These are phyloP conservation scores for Fistularia tabacaria DNA, from an alignment of 2,797 vertebrate genomes.

Conservation along the genomic window DNA sequence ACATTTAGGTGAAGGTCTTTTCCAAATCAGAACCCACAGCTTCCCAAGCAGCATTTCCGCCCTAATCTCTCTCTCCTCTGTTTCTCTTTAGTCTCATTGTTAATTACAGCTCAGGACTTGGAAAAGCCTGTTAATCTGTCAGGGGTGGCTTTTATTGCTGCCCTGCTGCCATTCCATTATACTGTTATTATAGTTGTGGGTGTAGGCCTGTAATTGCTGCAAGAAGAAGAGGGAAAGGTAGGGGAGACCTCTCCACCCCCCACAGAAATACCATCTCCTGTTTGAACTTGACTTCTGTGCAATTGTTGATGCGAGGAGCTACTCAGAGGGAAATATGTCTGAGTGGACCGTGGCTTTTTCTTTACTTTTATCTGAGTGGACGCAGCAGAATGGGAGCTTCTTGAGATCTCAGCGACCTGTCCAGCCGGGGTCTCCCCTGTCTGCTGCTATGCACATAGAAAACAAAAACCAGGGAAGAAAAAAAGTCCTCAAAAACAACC, in stretches of 20 bases:
- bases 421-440: background rate
- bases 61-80: slow-evolving; percentile 41
- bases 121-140: slow-evolving; percentile 80
- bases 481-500: slow-evolving; percentile 67
- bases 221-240: slow-evolving; percentile 75
- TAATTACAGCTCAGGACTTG: slow-evolving; percentile 76
- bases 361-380: slow-evolving; percentile 1
- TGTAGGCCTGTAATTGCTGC: slow-evolving; percentile 77
- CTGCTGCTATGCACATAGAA: slow-evolving; percentile 47
- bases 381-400: slow-evolving; percentile 19
- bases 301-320: background rate
- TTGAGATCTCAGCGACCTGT: no score
- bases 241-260: slow-evolving; percentile 35
- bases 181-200: slow-evolving; percentile 79
- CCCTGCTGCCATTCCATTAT: slow-evolving; percentile 79
- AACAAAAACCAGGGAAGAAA: slow-evolving; percentile 21
- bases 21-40: slow-evolving; percentile 41
- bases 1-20: slow-evolving; percentile 31
- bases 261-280: slow-evolving; percentile 37
- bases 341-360: slow-evolving; percentile 14
- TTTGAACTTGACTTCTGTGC: slow-evolving; percentile 50
- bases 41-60: slow-evolving; percentile 34
- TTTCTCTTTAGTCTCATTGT: slow-evolving; percentile 64
- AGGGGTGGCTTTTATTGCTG: slow-evolving; percentile 77
- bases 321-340: no score